These are phyloP conservation scores for Thalpophila matura DNA, from an alignment of 2,888 invertebrate genomes.

Conservation along the genomic window DNA sequence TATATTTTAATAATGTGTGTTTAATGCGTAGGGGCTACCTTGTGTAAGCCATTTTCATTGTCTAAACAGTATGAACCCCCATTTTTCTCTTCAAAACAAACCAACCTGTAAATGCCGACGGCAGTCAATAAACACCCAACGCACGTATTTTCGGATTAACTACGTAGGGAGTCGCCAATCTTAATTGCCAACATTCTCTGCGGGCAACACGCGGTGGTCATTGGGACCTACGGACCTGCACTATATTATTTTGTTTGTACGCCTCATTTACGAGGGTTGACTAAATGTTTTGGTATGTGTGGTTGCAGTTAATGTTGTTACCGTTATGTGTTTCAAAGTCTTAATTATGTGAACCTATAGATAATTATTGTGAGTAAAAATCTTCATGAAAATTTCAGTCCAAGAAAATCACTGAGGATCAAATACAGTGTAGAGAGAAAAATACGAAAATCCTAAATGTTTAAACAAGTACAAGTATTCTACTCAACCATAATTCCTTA, in stretches of 20 bases:
- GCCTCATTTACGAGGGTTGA: slow-evolving; percentile 83
- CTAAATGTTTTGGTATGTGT: slow-evolving; percentile 71
- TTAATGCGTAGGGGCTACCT: slow-evolving; percentile 38
- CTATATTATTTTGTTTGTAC: slow-evolving; percentile 85
- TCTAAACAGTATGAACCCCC: slow-evolving; percentile 60
- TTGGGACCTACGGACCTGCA: slow-evolving; percentile 80
- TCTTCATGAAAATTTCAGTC: neutral
- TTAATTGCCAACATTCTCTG: slow-evolving; percentile 85
- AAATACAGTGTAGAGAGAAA: slow-evolving; percentile 8
- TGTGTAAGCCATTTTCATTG: slow-evolving; percentile 46
- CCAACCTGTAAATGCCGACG: slow-evolving; percentile 75
- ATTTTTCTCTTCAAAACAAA: slow-evolving; percentile 77
- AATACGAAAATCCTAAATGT: slow-evolving; percentile 46
- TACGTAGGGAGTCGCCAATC: slow-evolving; percentile 86
- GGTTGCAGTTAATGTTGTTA: slow-evolving; percentile 67
- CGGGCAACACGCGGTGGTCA: slow-evolving; percentile 77
- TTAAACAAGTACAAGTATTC: slow-evolving; percentile 54
- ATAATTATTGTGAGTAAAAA: neutral
- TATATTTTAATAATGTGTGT: slow-evolving; percentile 39
- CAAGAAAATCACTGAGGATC: neutral
- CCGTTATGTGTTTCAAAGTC: slow-evolving; percentile 43
- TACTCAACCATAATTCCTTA: slow-evolving; percentile 63
- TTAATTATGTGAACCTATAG: slow-evolving; percentile 26
- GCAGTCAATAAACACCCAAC: slow-evolving; percentile 87
- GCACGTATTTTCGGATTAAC: slow-evolving; percentile 90